Conservation (phyloP, 92 coral and sea anemone species). For the Umimayanthus kanabou region DNA sequence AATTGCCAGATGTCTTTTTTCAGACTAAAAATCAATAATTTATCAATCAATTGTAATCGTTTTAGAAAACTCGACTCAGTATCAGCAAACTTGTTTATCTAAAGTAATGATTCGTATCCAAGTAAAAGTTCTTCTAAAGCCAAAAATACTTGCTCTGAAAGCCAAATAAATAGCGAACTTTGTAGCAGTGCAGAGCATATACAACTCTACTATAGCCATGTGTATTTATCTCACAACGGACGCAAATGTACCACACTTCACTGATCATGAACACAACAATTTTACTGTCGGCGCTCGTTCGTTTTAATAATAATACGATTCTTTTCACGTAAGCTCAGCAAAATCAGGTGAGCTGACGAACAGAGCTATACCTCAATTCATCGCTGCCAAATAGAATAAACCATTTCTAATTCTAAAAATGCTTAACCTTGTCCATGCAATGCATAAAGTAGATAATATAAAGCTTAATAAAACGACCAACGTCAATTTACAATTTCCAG, state of each 20-base stretch:
- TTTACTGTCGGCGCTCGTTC: neutral
- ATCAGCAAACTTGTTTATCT: neutral
- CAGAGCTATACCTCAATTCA: neutral
- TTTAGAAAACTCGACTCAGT: neutral
- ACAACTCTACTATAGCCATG: too few species aligned
- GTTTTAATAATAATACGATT: neutral
- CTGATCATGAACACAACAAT: neutral
- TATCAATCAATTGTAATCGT: slow-evolving; percentile 8
- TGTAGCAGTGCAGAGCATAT: neutral
- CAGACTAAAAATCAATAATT: neutral
- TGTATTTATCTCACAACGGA: slow-evolving; percentile 9
- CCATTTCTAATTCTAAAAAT: neutral
- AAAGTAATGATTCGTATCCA: neutral
- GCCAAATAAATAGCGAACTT: neutral
- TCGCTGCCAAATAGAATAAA: neutral
- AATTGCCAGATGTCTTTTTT: slow-evolving; percentile 8
- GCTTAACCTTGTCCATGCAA: too few species aligned
- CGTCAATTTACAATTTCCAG: slow-evolving; percentile 8
- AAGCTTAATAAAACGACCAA: too few species aligned
- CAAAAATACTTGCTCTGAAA: neutral
- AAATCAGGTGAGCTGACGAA: neutral
- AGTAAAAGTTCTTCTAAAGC: neutral
- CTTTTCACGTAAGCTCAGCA: neutral
- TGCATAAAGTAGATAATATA: neutral
- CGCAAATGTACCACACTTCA: slow-evolving; percentile 6